Conservation (phyloP, 1,140 invertebrate genomes). For the Xylocopa sonorina region DNA sequence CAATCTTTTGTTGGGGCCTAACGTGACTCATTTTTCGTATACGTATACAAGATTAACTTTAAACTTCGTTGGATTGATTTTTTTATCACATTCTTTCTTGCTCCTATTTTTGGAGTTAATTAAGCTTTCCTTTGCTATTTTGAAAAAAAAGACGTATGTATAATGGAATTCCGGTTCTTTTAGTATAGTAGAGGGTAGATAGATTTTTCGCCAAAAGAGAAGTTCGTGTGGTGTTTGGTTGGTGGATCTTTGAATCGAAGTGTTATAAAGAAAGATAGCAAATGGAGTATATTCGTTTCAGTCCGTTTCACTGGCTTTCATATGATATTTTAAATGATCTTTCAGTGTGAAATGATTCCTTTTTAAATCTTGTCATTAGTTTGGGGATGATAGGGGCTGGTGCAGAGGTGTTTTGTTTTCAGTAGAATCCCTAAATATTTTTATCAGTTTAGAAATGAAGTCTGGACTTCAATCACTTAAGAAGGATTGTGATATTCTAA, state of each 20-base stretch:
- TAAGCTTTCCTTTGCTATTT: not conserved
- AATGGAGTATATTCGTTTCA: constrained; percentile 79
- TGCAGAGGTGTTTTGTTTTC: not conserved
- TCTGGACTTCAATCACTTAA: not conserved
- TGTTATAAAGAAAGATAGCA: constrained; percentile 80
- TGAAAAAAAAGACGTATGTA: not conserved
- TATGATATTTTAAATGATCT: constrained; percentile 68
- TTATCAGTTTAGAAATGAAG: not conserved
- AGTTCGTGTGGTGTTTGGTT: constrained; percentile 77
- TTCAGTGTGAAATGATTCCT: not conserved
- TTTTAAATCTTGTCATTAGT: not conserved
- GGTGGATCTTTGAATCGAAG: constrained; percentile 75
- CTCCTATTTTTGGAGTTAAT: not conserved
- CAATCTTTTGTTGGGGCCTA: not conserved
- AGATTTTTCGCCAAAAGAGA: constrained; percentile 75
- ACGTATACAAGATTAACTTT: not conserved
- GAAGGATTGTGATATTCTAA: not conserved
- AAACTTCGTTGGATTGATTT: not conserved
- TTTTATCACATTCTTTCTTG: not conserved
- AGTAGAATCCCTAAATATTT: not conserved
- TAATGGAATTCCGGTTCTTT: constrained; percentile 1
- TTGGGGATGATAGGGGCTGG: not conserved
- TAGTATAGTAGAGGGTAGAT: constrained; percentile 56
- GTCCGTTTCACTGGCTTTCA: constrained; percentile 68
- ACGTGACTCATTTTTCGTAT: not conserved